Percentiles rank a stretch among this genome's conserved stretches.
Conservation (phyloP, 2,888 invertebrate genomes). For the Cephus sareptanus region DNA sequence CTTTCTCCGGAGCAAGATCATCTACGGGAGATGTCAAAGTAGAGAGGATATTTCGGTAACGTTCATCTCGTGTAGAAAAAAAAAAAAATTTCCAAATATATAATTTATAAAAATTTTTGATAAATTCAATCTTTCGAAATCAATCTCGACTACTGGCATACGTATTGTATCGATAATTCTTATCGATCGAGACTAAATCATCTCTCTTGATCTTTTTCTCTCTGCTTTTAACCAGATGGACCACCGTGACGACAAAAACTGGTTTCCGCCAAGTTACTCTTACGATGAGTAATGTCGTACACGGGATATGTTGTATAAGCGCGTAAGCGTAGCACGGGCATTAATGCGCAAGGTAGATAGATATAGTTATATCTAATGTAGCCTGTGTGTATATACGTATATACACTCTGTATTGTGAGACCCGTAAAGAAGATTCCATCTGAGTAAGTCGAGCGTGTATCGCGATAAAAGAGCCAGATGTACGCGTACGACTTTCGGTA, state of each 20-base stretch:
- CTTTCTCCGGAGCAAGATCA: neutral
- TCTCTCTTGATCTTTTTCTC: no score
- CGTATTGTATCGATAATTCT: no score
- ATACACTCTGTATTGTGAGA: neutral
- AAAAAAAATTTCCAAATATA: no score
- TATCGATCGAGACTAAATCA: no score
- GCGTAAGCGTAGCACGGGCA: constrained; percentile 31
- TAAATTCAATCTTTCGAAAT: no score
- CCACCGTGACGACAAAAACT: neutral
- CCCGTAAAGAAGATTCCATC: neutral
- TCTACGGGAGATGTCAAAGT: no score
- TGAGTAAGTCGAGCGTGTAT: constrained; percentile 2
- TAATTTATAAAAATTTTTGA: no score
- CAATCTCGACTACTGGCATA: no score
- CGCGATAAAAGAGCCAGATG: constrained; percentile 1
- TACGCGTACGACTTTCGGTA: neutral
- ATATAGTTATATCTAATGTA: constrained; percentile 13
- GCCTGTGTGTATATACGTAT: neutral
- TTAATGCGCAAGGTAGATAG: constrained; percentile 35
- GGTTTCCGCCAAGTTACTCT: neutral
- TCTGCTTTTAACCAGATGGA: neutral
- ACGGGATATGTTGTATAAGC: constrained; percentile 2
- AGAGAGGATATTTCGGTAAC: no score
- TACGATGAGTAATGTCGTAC: constrained; percentile 5
- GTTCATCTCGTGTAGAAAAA: no score